These are phyloP conservation scores for Rhinopomastus cyanomelas DNA, from an alignment of 2,113 vertebrate species.

Conservation along the genomic window DNA sequence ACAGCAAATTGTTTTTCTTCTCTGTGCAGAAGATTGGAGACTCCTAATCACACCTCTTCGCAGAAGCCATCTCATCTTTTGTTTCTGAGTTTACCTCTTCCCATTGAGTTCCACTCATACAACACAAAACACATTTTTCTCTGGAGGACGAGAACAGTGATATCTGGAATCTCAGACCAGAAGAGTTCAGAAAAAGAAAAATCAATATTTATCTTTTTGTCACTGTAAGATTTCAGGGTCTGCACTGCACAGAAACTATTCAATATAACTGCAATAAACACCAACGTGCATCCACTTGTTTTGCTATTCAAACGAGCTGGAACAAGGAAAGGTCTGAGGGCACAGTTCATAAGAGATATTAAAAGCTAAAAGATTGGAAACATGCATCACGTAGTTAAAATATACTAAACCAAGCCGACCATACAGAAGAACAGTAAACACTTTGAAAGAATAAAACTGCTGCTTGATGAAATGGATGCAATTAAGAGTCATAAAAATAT, in stretches of 20 bases:
- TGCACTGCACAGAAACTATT: background rate
- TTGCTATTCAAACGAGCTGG: background rate
- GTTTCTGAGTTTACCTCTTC: background rate
- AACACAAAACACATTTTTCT: background rate
- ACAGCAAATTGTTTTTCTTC: background rate
- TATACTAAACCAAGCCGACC: background rate
- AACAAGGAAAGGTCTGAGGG: background rate
- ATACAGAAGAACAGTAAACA: background rate
- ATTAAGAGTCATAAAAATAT: background rate
- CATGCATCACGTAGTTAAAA: background rate
- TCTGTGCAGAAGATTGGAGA: background rate
- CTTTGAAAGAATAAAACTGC: background rate
- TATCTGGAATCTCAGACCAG: background rate
- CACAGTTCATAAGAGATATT: background rate
- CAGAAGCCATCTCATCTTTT: background rate
- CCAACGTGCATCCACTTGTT: background rate
- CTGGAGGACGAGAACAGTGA: background rate
- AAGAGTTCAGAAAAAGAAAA: background rate
- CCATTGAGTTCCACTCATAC: background rate
- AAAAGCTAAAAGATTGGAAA: background rate
- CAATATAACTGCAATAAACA: background rate
- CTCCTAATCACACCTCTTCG: background rate
- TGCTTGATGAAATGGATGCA: background rate
- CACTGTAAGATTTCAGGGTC: background rate
- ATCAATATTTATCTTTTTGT: background rate